Percentiles rank a stretch among this genome's conserved stretches.
phyloP scores from a whole-genome alignment of 2,113 vertebrate genomes.

The Oostethus manadensis region DNA sequence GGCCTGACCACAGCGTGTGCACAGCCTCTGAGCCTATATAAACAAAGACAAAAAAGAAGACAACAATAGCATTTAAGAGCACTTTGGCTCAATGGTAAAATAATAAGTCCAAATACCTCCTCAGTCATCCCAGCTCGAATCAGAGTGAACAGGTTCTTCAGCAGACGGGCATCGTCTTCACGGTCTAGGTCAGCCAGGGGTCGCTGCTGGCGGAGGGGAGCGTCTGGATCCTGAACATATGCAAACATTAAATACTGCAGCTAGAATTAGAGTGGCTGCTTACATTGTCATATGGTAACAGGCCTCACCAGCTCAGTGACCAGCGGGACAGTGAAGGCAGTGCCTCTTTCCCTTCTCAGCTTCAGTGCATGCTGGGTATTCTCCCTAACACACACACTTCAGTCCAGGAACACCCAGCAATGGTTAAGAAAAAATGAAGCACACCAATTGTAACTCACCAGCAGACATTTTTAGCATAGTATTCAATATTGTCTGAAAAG shows the following conservation, averaged over 20 bases:
- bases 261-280: background rate
- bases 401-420: background rate
- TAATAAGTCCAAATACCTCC: constrained; percentile 69
- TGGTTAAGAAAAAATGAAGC: background rate
- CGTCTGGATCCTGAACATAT: constrained; percentile 84
- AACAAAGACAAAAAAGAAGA: constrained; percentile 18
- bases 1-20: constrained; percentile 94
- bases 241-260: background rate
- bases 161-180: constrained; percentile 86
- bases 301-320: constrained; percentile 88
- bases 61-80: background rate
- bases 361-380: constrained; percentile 89
- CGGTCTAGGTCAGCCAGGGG: constrained; percentile 92
- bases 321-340: constrained; percentile 77
- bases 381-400: constrained; percentile 76
- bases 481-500: constrained; percentile 97
- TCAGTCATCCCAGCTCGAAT: constrained; percentile 95
- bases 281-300: background rate
- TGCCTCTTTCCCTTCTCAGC: constrained; percentile 71
- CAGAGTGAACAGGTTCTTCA: constrained; percentile 91
- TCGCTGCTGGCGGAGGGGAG: constrained; percentile 89
- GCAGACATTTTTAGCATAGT: constrained; percentile 94
- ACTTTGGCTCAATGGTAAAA: background rate
- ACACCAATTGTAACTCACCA: constrained; percentile 76
- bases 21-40: constrained; percentile 87